Conservation (phyloP, 2,113 vertebrate genomes). For the Sterrhoptilus dennistouni region DNA sequence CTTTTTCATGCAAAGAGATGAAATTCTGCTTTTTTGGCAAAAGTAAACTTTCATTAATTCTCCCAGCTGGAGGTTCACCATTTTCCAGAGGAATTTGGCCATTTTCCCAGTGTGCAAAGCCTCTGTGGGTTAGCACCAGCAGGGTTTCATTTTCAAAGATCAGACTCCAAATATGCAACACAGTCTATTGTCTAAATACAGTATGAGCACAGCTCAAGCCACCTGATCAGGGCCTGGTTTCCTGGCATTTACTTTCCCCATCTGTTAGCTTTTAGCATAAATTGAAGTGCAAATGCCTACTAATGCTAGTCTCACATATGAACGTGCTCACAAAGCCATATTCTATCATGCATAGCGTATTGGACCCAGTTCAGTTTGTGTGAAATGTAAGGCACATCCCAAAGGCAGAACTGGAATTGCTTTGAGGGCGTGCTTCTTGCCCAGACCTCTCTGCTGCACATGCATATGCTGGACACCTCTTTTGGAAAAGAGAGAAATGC, state of each 20-base stretch:
- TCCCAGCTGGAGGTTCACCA: slow-evolving; percentile 48
- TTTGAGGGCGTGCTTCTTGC: background rate
- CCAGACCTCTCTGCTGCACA: background rate
- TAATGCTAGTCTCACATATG: background rate
- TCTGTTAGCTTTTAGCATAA: slow-evolving; percentile 59
- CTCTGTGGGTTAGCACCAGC: slow-evolving; percentile 59
- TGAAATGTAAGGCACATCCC: background rate
- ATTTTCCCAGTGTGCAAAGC: slow-evolving; percentile 53
- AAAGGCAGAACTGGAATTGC: slow-evolving; percentile 11
- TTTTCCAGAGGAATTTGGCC: slow-evolving; percentile 67
- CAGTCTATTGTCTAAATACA: slow-evolving; percentile 38
- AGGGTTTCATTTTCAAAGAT: slow-evolving; percentile 61
- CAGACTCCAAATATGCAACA: slow-evolving; percentile 31
- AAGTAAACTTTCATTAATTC: slow-evolving; percentile 63
- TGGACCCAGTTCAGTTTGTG: background rate
- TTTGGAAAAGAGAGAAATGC: background rate
- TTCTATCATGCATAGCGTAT: background rate
- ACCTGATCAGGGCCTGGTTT: slow-evolving; percentile 40
- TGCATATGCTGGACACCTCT: background rate
- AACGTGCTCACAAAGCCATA: slow-evolving; percentile 25
- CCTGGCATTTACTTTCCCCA: slow-evolving; percentile 55
- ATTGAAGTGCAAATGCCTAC: background rate
- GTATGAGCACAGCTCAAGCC: slow-evolving; percentile 39
- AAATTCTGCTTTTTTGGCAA: slow-evolving; percentile 51
- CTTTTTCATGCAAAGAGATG: slow-evolving; percentile 11